A percentile compares a stretch with the other conserved stretches of the same genome.
phyloP scores from a whole-genome alignment of 1,140 invertebrate species.

The Microplitis demolitor region DNA sequence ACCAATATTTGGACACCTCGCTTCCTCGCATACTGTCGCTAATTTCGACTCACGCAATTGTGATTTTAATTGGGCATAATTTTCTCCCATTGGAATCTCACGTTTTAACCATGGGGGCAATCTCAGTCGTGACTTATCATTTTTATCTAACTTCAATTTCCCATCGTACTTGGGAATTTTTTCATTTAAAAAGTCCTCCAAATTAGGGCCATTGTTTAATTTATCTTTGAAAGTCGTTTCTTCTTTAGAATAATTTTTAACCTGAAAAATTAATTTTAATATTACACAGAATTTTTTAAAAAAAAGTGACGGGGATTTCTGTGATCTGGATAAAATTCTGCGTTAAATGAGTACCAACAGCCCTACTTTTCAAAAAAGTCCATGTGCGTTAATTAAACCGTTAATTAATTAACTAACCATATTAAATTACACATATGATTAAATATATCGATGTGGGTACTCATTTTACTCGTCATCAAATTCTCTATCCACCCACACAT shows the following conservation, averaged over 20 bases:
- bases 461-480: no score
- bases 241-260: slow-evolving; percentile 36
- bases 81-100: slow-evolving; percentile 88
- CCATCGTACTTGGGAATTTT: slow-evolving; percentile 68
- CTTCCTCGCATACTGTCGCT: slow-evolving; percentile 98
- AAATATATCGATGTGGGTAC: no score
- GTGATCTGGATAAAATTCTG: no score
- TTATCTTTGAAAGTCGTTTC: slow-evolving; percentile 47
- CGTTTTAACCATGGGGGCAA: slow-evolving; percentile 97
- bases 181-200: slow-evolving; percentile 50
- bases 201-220: slow-evolving; percentile 49
- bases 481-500: no score
- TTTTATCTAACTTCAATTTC: slow-evolving; percentile 83
- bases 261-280: slow-evolving; percentile 13
- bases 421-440: no score
- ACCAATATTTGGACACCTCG: slow-evolving; percentile 98
- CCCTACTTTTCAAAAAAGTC: no score
- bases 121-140: slow-evolving; percentile 79
- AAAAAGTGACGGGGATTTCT: no score
- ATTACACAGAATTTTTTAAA: neutral
- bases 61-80: slow-evolving; percentile 84
- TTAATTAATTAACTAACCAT: no score
- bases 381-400: no score
- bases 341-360: no score
- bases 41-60: slow-evolving; percentile 88